Conservation (phyloP, 35 echinoderm and acorn worm genomes). For the Eucidaris tribuloides region DNA sequence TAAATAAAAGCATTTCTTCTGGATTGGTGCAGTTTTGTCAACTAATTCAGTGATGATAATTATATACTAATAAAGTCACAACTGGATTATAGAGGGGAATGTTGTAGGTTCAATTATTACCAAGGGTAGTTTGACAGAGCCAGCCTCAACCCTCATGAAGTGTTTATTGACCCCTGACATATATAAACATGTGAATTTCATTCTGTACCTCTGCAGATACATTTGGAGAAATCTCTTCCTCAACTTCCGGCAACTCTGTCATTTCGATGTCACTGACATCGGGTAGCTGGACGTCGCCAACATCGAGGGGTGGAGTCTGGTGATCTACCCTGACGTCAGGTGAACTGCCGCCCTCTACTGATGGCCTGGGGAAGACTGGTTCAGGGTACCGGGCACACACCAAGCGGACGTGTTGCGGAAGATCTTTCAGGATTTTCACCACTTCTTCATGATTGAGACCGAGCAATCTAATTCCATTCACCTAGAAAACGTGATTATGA, state of each 20-base stretch:
- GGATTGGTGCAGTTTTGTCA: no score
- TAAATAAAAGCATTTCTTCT: no score
- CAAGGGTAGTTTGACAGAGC: no score
- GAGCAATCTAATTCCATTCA: conserved; percentile 79
- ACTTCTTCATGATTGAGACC: conserved; percentile 90
- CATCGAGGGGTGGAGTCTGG: not conserved
- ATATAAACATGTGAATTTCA: no score
- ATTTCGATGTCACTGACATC: not conserved
- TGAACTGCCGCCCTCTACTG: not conserved
- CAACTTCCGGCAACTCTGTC: not conserved
- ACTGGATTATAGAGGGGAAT: no score
- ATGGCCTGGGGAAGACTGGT: conserved; percentile 35
- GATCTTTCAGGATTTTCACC: conserved; percentile 80
- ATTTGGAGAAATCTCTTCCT: conserved; percentile 24
- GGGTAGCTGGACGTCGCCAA: not conserved
- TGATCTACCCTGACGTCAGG: not conserved
- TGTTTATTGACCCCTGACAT: no score
- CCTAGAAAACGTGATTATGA: conserved; percentile 9
- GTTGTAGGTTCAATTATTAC: no score
- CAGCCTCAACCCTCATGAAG: no score
- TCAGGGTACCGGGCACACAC: conserved; percentile 71
- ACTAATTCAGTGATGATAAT: no score
- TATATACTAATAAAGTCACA: no score
- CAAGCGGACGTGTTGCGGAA: conserved; percentile 73
- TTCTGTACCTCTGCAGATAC: not conserved